Evolutionary conservation across 2,888 invertebrate species (phyloP).

Genomic region (Hemistola chrysoprasaria): DNA sequence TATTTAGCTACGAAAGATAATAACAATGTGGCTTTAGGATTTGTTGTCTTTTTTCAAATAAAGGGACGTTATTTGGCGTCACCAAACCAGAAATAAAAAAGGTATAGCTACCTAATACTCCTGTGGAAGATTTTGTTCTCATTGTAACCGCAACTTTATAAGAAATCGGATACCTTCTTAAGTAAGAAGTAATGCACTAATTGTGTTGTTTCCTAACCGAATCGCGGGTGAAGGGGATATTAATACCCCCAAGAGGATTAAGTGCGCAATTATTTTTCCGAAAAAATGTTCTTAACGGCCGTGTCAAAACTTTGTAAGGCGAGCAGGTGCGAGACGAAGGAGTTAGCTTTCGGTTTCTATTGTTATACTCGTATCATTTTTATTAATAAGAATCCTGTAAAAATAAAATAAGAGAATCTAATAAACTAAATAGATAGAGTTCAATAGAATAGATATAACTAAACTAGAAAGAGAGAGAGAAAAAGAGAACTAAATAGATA

Average conservation of each 20-base stretch:
- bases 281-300: slow-evolving; percentile 59
- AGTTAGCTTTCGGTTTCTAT: slow-evolving; percentile 41
- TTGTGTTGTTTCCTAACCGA: slow-evolving; percentile 62
- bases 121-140: slow-evolving; percentile 16
- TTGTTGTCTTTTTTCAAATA: too few relatives aligned
- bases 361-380: slow-evolving; percentile 36
- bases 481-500: too few relatives aligned
- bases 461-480: too few relatives aligned
- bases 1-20: too few relatives aligned
- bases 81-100: background rate
- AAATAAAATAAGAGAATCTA: too few relatives aligned
- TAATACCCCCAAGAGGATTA: slow-evolving; percentile 68
- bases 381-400: too few relatives aligned
- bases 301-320: slow-evolving; percentile 67
- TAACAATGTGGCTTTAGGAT: too few relatives aligned
- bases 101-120: background rate
- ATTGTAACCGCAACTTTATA: slow-evolving; percentile 33
- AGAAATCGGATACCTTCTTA: slow-evolving; percentile 39
- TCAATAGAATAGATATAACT: too few relatives aligned
- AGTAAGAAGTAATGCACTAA: slow-evolving; percentile 69
- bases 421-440: too few relatives aligned
- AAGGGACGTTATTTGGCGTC: too few relatives aligned
- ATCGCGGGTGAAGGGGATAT: slow-evolving; percentile 71
- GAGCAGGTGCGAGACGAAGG: slow-evolving; percentile 65
- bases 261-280: slow-evolving; percentile 70